Percentiles rank a stretch among this genome's conserved stretches.
Conservation (phyloP, 64 coral and sea anemone genomes). For the Dendrophyllia cribrosa region DNA sequence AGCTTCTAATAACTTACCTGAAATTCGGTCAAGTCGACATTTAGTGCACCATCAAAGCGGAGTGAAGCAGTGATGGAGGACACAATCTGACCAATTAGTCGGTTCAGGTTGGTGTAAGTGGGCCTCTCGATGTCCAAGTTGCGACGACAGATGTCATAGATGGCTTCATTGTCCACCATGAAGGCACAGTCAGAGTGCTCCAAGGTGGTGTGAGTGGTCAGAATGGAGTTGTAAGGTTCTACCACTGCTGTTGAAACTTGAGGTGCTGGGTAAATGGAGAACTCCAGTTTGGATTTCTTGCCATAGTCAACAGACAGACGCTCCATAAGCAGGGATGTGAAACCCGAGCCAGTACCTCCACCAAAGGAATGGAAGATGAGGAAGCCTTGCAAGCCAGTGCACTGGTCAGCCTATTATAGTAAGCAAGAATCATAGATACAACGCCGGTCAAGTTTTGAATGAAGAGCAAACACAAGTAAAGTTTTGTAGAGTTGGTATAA, state of each 20-base stretch:
- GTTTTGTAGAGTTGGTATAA: no score
- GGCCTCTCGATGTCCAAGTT: constrained; percentile 24
- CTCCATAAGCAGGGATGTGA: constrained; percentile 20
- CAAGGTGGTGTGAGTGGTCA: constrained; percentile 25
- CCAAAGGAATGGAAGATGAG: constrained; percentile 20
- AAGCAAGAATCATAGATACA: neutral
- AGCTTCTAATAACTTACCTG: neutral
- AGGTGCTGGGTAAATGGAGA: constrained; percentile 3
- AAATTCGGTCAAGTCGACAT: constrained; percentile 27
- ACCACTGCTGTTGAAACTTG: constrained; percentile 20
- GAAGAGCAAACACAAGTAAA: no score
- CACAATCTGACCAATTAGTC: constrained; percentile 35
- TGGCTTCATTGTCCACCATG: constrained; percentile 24
- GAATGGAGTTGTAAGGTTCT: constrained; percentile 28
- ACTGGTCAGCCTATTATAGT: constrained; percentile 1
- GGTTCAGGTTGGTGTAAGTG: constrained; percentile 27
- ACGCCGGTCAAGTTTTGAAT: no score
- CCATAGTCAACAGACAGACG: constrained; percentile 35
- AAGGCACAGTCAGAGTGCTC: constrained; percentile 44
- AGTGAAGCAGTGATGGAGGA: constrained; percentile 13
- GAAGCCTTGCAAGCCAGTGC: constrained; percentile 14
- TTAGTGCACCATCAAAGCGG: constrained; percentile 14
- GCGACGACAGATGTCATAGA: constrained; percentile 26
- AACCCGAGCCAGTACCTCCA: constrained; percentile 27
- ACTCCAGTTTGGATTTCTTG: constrained; percentile 6